Evolutionary conservation across 2,113 vertebrate genomes (phyloP).

Genomic region (Zapornia atra): DNA sequence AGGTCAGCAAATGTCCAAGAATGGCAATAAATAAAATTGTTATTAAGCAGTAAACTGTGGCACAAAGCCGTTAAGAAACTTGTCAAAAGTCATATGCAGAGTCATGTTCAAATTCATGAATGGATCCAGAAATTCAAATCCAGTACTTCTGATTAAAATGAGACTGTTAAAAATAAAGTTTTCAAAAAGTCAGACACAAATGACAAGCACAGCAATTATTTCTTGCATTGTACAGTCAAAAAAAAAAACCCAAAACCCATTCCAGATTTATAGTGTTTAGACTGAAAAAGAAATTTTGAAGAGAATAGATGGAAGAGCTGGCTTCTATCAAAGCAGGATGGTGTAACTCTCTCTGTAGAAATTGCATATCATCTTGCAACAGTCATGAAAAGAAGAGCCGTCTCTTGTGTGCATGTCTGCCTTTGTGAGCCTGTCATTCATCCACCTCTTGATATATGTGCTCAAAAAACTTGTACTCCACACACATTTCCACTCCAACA

Average conservation of each 20-base stretch:
- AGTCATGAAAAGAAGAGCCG: not conserved
- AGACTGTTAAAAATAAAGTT: not conserved
- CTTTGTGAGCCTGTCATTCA: not conserved
- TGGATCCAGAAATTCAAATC: not conserved
- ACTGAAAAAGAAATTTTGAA: not conserved
- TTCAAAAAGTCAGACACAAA: not conserved
- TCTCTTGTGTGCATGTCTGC: not conserved
- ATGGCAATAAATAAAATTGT: not conserved
- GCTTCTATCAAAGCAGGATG: not conserved
- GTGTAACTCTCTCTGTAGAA: not conserved
- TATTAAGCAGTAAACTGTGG: not conserved
- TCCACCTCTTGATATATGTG: not conserved
- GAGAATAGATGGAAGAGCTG: not conserved
- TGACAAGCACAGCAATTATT: not conserved
- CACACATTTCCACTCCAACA: not conserved
- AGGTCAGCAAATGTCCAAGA: not conserved
- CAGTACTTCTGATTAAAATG: not conserved
- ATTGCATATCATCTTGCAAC: not conserved
- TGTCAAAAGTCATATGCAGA: not conserved
- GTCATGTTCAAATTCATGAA: not conserved
- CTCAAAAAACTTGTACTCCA: not conserved
- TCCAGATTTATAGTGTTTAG: not conserved
- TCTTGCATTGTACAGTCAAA: not conserved
- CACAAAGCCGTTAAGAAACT: not conserved
- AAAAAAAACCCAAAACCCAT: not conserved